Evolutionary conservation across 37 sponge, comb jelly and placozoan genomes (phyloP), one percentile per base, ranked within the genome.

Genomic region (Corticium candelabrum): DNA sequence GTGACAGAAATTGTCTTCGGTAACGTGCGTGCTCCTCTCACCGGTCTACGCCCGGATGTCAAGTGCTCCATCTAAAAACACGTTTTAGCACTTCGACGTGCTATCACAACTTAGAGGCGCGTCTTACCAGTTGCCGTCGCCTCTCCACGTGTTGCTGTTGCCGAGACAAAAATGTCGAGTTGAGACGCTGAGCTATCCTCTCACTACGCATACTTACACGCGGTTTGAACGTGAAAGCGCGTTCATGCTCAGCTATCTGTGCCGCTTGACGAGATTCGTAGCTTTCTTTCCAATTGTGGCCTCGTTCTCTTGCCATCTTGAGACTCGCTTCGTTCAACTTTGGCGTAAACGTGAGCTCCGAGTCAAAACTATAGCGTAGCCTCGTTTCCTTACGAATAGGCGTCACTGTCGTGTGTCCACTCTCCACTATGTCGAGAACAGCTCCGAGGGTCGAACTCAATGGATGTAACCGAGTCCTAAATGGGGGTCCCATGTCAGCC

Each of bases 281-380:
- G 1, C 39, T 15, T 7, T 78, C 76, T 31, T 82, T 56, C 35
- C 84, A 35, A 29, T 70, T 79, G 39, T 39, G 68, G 0, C 37
- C 43, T 56, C 88, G 84, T 78, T 84, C 85, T 36, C 84, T 71
- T 1, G 88, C 85, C 35, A 87, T 35, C 39, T 80, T 79, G 2
- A 91, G 11, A 37, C 86, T 86, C 33, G 67, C 5, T 5, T 83
- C 43, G 74, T 88, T 91, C 32, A 88, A 69, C 74, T 83, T 88
- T 30, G 92, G 86, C 4, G 78, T 37, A 43, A 86, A 86, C 30
- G 92, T 88, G 2, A 77, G 71, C 1, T 91, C 2, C 1, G 1
- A 37, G n/a, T 84, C 67, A 11, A 81, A 70, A 34, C 73, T 70
- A 32, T 15, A 70, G 62, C 21, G 62, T 21, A 50, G 11, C 62